Base-by-base conservation (phyloP, 2,797 vertebrate species). In the Lacerta viridis region DNA sequence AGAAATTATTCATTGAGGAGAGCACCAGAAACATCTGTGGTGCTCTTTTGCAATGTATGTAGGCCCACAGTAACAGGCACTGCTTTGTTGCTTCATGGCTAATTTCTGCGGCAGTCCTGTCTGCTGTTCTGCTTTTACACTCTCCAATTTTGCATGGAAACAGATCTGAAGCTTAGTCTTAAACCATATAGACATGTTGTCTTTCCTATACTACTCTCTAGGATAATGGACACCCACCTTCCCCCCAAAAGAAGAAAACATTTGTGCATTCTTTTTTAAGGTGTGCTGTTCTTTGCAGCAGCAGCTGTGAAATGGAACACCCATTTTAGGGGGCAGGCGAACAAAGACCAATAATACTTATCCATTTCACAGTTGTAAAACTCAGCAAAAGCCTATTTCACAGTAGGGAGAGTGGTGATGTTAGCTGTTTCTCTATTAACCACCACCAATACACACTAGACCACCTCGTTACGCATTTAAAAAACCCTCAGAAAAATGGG, bases 41-140 rank as follows among this genome's bases (percentile, higher is more conserved):
- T 84, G 50, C 80, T 87, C 64, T 81, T 75, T 75, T 33, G n/a
- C 46, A 80, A 61, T 72, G n/a, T 74, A 74, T 64, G 83, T 66
- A 25, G 43, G 71, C n/a, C 59, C 36, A 46, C 33, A 55, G n/a
- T 68, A 83, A 88, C 68, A 84, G 83, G 25, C 6, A 7, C 23
- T 86, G 8, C 1, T 84, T 75, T 82, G 39, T 0, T 1, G 29
- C 76, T 27, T 10, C 33, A 13, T 39, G 66, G 39, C 10, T 87
- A 83, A 88, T 88, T 83, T 10, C 64, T 69, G 36, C 78, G 64
- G 72, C 64, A 68, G 33, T 61, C 27, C 50, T 66, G 69, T 43
- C 18, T 74, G n/a, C 36, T 3, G 0, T 68, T 90, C 72, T 80
- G 29, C 1, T 23, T 39, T 61, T 77, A 29, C 75, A 86, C 78